phyloP scores from a whole-genome alignment of 2,888 invertebrate genomes.

The Alcis repandata region DNA sequence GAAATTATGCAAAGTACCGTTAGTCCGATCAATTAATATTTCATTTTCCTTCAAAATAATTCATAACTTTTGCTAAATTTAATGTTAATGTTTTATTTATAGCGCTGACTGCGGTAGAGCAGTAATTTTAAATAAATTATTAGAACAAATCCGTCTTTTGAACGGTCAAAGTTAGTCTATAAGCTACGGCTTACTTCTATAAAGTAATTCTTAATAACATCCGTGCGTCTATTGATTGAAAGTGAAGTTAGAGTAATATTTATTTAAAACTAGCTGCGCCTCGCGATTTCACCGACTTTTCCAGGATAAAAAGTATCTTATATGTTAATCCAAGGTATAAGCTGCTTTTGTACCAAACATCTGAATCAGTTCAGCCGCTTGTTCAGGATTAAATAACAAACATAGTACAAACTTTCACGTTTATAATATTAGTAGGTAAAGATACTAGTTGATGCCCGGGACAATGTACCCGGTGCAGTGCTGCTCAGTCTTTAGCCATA shows the following conservation, averaged over 20 bases:
- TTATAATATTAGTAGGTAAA: too few species aligned
- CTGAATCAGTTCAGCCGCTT: too few species aligned
- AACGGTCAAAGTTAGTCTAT: slow-evolving; percentile 11
- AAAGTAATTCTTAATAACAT: slow-evolving; percentile 51
- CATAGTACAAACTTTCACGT: not conserved
- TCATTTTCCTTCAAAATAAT: not conserved
- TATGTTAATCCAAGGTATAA: too few species aligned
- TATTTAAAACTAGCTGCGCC: not conserved
- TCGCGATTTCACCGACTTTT: too few species aligned
- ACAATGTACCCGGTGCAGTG: too few species aligned
- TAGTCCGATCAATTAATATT: not conserved
- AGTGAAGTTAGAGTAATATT: not conserved
- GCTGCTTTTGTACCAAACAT: too few species aligned
- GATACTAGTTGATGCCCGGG: too few species aligned
- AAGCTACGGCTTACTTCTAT: slow-evolving; percentile 34
- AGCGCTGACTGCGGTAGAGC: slow-evolving; percentile 28
- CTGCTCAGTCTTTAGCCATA: too few species aligned
- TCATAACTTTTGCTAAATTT: not conserved
- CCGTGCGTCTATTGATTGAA: slow-evolving; percentile 12
- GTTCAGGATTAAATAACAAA: too few species aligned
- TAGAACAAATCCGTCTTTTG: slow-evolving; percentile 15
- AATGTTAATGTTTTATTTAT: slow-evolving; percentile 11
- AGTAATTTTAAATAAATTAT: slow-evolving; percentile 20
- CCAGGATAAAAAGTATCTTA: too few species aligned
- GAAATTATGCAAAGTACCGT: not conserved